Conservation (phyloP, 2,888 invertebrate genomes). For the Lissonota sp. region DNA sequence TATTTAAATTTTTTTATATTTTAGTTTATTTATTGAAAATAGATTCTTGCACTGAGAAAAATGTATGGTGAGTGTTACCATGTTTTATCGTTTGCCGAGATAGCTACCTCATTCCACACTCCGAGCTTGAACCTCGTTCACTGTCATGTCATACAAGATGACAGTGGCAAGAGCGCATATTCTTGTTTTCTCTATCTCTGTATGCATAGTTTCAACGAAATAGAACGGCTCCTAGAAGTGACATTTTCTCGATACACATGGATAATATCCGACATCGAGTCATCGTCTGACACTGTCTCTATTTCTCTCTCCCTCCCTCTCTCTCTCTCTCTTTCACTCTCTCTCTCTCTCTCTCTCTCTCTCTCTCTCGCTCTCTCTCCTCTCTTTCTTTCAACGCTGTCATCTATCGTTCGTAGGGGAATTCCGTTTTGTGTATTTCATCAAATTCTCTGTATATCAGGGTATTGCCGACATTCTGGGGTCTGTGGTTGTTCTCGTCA, state of each 20-base stretch:
- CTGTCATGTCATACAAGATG: constrained; percentile 54
- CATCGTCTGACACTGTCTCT: background rate
- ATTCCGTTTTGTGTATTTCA: background rate
- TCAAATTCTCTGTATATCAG: background rate
- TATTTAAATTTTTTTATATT: too few species aligned
- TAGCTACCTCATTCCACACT: constrained; percentile 32
- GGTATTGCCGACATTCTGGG: background rate
- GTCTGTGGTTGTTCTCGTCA: too few species aligned
- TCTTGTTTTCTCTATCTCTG: background rate
- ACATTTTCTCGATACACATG: constrained; percentile 48
- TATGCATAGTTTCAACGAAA: constrained; percentile 50
- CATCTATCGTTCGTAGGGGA: background rate
- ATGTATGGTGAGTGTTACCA: constrained; percentile 6
- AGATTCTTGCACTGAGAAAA: too few species aligned
- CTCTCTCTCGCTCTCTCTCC: background rate
- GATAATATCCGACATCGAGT: constrained; percentile 39
- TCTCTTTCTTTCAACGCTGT: background rate
- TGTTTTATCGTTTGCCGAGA: constrained; percentile 57
- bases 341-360: constrained; percentile 4
- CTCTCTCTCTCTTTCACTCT: background rate
- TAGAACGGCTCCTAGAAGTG: constrained; percentile 42
- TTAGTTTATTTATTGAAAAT: too few species aligned
- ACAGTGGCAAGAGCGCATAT: constrained; percentile 7
- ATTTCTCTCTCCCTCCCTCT: background rate
- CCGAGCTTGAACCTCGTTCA: constrained; percentile 65